phyloP scores from a whole-genome alignment of 2,797 vertebrate genomes.

The Lemur catta region DNA sequence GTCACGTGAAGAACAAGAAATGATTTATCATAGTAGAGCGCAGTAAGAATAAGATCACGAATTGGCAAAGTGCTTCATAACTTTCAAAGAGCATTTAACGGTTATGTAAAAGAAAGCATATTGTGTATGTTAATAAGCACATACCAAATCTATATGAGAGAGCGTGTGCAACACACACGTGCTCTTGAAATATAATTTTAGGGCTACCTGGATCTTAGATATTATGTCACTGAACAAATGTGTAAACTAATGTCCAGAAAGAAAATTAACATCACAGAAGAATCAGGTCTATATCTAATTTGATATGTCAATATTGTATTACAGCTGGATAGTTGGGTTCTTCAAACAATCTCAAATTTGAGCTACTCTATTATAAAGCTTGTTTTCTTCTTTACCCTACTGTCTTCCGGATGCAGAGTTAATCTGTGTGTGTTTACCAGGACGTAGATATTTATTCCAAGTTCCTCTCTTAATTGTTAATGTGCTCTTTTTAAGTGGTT shows the following conservation, averaged over 20 bases:
- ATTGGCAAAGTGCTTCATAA: neutral
- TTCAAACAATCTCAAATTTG: neutral
- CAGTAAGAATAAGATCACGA: too few species aligned
- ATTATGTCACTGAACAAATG: neutral
- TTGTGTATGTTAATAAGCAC: neutral
- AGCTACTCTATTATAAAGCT: neutral
- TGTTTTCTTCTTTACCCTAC: neutral
- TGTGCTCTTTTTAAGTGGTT: neutral
- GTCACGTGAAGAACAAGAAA: neutral
- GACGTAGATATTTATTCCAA: neutral
- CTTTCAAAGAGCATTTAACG: too few species aligned
- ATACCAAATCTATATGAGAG: accelerated
- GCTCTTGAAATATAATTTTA: neutral
- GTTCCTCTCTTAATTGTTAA: neutral
- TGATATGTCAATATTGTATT: too few species aligned
- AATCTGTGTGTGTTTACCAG: neutral
- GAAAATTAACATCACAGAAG: too few species aligned
- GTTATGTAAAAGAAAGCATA: neutral
- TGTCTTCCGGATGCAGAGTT: neutral
- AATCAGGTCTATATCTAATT: neutral
- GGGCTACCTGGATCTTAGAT: neutral
- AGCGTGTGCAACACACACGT: accelerated
- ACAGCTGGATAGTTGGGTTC: neutral
- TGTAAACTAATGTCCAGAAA: neutral
- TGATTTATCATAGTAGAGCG: neutral